Percentiles rank a stretch among this genome's conserved stretches.
These are phyloP conservation scores for Drosophila erecta DNA, from an alignment of 1,140 invertebrate genomes.

Conservation along the genomic window DNA sequence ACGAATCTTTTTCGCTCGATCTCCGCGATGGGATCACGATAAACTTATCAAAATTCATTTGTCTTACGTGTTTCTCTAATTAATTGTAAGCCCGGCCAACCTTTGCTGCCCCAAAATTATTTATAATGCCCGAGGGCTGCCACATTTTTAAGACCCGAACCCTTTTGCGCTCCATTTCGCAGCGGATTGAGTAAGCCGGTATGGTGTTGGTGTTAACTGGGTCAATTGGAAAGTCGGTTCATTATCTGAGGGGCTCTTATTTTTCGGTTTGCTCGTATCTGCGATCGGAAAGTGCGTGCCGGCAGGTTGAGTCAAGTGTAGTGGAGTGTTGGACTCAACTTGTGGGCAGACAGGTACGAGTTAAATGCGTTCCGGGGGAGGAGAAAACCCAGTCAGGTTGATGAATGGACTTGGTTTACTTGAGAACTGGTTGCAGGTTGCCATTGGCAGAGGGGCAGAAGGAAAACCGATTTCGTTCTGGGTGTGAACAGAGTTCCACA, in stretches of 20 bases:
- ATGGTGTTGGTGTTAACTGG: conserved; percentile 34
- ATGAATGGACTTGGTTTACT: conserved; percentile 55
- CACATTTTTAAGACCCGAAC: neutral
- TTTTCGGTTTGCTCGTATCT: conserved; percentile 17
- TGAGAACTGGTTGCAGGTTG: conserved; percentile 38
- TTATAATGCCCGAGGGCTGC: conserved; percentile 10
- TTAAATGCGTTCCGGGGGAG: conserved; percentile 3
- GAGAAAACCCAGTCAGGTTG: conserved; percentile 20
- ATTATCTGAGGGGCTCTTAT: conserved; percentile 26
- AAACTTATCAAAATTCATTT: conserved; percentile 52
- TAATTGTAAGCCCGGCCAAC: conserved; percentile 30
- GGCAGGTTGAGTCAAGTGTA: conserved; percentile 28
- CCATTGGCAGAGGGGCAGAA: neutral
- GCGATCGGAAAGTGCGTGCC: conserved; percentile 38
- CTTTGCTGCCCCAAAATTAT: conserved; percentile 5
- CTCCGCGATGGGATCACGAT: conserved; percentile 22
- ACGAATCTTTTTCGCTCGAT: conserved; percentile 31
- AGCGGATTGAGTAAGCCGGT: conserved; percentile 36
- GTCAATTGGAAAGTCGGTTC: conserved; percentile 51
- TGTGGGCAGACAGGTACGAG: conserved; percentile 33
- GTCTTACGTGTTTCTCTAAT: conserved; percentile 34
- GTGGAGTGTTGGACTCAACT: conserved; percentile 30
- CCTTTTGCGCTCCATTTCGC: conserved; percentile 36
- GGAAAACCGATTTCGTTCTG: conserved; percentile 32
- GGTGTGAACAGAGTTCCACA: conserved; percentile 30